Evolutionary conservation across 2,888 invertebrate species (phyloP), one percentile per base, ranked within the genome.

Genomic region (Nomada ferruginata): DNA sequence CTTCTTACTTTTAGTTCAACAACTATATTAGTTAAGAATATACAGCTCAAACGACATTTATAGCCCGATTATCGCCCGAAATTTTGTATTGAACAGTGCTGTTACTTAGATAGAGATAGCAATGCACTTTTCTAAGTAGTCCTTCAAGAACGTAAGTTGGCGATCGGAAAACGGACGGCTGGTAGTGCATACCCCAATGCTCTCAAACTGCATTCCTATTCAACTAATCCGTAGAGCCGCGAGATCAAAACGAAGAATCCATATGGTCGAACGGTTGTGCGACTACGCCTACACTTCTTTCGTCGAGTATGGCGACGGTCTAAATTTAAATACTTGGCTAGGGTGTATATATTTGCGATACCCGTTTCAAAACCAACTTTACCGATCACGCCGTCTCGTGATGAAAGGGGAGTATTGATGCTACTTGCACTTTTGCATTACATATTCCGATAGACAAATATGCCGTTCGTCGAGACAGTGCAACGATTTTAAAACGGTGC

Each of bases 331-430:
- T 86, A 66, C 76, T 65, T 60, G 66, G 84, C 68, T 80, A 76
- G 75, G 73, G 84, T 36, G 7, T 86, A 86, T 86, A 86, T 86
- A 86, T 86, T 86, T 86, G 86, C 84, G 72, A 86, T 82, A 76
- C 76, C 29, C 82, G 72, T 61, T 84, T 78, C 47, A 72, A 70
- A 83, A 85, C 72, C 70, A 79, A 77, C 85, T 57, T 68, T 61
- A 76, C 83, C 73, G 55, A 65, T 69, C 59, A 53, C 64, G 50
- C 66, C 42, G 47, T 75, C 66, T 73, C 72, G 55, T 13, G 76
- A 82, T 82, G 79, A 78, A 86, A 84, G 78, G 59, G 71, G 61
- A 86, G 59, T 76, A 76, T 74, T 61, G 77, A 59, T 64, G 7
- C 5, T 36, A 36, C 36, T 36, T 36, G 36, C 36, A 36, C 36